A percentile compares a stretch with the other conserved stretches of the same genome.
Evolutionary conservation across 1,140 invertebrate species (phyloP).

Genomic region (Potamilus streckersoni): DNA sequence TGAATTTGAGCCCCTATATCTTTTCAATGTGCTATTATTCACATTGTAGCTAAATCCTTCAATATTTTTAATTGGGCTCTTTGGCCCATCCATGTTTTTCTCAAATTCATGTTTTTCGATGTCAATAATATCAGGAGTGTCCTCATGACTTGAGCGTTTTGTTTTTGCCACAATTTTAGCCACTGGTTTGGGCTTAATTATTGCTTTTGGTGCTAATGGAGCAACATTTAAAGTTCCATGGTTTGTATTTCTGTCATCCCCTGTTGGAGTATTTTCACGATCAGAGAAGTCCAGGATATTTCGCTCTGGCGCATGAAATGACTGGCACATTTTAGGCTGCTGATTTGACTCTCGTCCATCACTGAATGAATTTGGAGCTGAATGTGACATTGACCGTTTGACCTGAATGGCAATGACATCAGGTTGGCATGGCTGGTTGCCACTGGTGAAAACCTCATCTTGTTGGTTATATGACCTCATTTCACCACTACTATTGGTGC

Average conservation of each 20-base stretch:
- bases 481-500: constrained; percentile 60
- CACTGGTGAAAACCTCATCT: constrained; percentile 29
- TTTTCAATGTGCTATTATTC: constrained; percentile 33
- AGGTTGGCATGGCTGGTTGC: constrained; percentile 49
- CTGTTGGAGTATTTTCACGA: constrained; percentile 48
- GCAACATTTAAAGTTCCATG: constrained; percentile 57
- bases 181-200: constrained; percentile 80
- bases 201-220: constrained; percentile 81
- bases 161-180: constrained; percentile 83
- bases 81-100: constrained; percentile 47
- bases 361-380: constrained; percentile 35
- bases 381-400: constrained; percentile 52
- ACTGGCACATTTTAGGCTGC: constrained; percentile 76
- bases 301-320: constrained; percentile 73
- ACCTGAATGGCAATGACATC: constrained; percentile 70
- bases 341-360: constrained; percentile 42
- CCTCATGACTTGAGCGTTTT: constrained; percentile 52
- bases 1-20: constrained; percentile 20
- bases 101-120: constrained; percentile 53
- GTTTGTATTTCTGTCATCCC: constrained; percentile 30
- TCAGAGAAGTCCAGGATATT: constrained; percentile 37
- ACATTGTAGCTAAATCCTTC: constrained; percentile 26
- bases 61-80: constrained; percentile 31
- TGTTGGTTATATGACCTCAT: constrained; percentile 25
- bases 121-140: constrained; percentile 52